Evolutionary conservation across 2,797 vertebrate genomes (phyloP).

Genomic region (Hyperoplus immaculatus): DNA sequence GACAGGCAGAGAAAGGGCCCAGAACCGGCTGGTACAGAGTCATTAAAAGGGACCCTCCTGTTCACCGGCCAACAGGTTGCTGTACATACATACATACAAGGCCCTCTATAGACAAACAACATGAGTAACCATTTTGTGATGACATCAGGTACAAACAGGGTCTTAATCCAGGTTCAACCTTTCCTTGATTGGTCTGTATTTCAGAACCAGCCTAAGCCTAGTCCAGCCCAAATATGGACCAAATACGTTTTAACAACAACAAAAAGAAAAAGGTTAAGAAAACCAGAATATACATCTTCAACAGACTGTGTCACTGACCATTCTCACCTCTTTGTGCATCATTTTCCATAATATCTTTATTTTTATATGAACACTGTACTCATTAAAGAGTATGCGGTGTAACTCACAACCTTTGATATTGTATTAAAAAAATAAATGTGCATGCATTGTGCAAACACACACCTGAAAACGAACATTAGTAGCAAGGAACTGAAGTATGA

Average conservation of each 20-base stretch:
- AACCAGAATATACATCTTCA: constrained; percentile 62
- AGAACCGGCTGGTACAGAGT: constrained; percentile 50
- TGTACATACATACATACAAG: constrained; percentile 73
- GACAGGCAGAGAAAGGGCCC: constrained; percentile 22
- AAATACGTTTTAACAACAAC: constrained; percentile 64
- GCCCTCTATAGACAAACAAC: constrained; percentile 65
- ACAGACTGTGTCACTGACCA: constrained; percentile 65
- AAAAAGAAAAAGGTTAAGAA: constrained; percentile 33
- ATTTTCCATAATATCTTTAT: constrained; percentile 84
- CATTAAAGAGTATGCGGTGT: constrained; percentile 64
- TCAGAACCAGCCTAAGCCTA: constrained; percentile 77
- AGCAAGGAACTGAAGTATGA: constrained; percentile 57
- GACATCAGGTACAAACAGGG: constrained; percentile 82
- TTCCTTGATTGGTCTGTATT: constrained; percentile 69
- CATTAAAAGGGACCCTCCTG: constrained; percentile 52
- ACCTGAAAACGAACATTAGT: constrained; percentile 57
- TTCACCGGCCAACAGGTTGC: constrained; percentile 45
- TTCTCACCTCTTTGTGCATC: constrained; percentile 71
- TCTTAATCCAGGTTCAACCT: constrained; percentile 81
- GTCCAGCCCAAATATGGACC: constrained; percentile 76
- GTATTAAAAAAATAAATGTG: constrained; percentile 60
- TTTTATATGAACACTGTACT: constrained; percentile 81
- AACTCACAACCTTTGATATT: constrained; percentile 55
- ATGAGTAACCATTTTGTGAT: constrained; percentile 73
- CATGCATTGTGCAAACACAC: constrained; percentile 74